These are phyloP conservation scores for Copsychus sechellarum DNA, from an alignment of 2,113 vertebrate genomes.

Conservation along the genomic window DNA sequence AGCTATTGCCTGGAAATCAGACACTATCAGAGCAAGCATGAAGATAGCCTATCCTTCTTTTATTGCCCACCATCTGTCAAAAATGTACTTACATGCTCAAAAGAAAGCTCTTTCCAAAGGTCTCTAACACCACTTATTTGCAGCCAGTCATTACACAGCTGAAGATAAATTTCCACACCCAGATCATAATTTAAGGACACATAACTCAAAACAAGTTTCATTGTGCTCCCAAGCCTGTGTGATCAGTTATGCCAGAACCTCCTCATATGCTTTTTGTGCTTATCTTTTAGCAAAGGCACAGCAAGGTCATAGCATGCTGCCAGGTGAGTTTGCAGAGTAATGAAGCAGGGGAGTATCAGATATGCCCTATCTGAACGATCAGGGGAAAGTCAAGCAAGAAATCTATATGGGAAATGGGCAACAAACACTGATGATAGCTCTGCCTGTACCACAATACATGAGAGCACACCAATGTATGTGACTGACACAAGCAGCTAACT, in stretches of 20 bases:
- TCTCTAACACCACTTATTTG: not conserved
- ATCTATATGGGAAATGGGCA: not conserved
- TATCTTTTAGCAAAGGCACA: not conserved
- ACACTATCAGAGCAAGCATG: not conserved
- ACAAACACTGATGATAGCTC: not conserved
- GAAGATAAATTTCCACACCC: not conserved
- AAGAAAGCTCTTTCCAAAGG: not conserved
- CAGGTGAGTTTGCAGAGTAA: not conserved
- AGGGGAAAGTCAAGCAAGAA: not conserved
- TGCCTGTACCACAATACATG: fast-evolving
- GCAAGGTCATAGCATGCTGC: not conserved
- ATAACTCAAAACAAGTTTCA: not conserved
- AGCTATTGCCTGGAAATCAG: not conserved
- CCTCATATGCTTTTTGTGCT: not conserved
- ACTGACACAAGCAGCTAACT: not conserved
- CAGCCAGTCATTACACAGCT: not conserved
- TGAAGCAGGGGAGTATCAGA: not conserved
- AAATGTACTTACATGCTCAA: not conserved
- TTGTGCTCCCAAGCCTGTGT: not conserved
- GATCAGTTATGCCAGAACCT: not conserved
- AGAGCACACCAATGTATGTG: fast-evolving
- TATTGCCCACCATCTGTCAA: not conserved
- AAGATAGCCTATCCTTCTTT: not conserved
- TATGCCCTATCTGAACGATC: not conserved
- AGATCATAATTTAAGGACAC: not conserved